Percentiles rank a stretch among this genome's conserved stretches.
These are phyloP conservation scores for Apocrypta bakeri DNA, from an alignment of 1,140 invertebrate genomes.

Conservation along the genomic window DNA sequence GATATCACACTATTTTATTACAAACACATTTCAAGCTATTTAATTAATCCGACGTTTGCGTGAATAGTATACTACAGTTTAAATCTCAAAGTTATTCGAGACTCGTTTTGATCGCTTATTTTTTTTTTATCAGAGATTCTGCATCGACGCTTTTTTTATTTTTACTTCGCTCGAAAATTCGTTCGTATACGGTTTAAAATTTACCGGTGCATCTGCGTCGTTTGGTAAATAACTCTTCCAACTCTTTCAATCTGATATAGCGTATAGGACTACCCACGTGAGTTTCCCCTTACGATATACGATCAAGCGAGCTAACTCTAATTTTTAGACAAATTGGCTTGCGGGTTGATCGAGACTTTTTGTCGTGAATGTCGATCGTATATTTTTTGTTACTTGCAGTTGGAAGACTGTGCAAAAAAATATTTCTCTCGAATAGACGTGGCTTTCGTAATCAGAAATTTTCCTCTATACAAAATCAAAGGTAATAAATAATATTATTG, in stretches of 20 bases:
- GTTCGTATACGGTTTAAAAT: not conserved
- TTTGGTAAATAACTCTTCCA: slow-evolving; percentile 7
- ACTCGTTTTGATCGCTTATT: too few relatives aligned
- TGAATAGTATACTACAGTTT: too few relatives aligned
- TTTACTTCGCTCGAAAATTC: not conserved
- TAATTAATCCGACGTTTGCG: too few relatives aligned
- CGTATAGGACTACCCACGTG: not conserved
- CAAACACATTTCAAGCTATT: too few relatives aligned
- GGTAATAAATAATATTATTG: too few relatives aligned
- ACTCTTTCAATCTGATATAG: not conserved
- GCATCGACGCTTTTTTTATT: too few relatives aligned
- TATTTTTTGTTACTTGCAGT: not conserved
- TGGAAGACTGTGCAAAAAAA: too few relatives aligned
- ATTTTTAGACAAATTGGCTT: slow-evolving; percentile 3
- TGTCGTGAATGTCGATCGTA: not conserved
- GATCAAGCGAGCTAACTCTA: not conserved
- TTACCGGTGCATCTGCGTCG: not conserved
- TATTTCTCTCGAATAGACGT: too few relatives aligned
- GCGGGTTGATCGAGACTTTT: not conserved
- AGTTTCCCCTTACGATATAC: not conserved
- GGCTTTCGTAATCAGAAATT: too few relatives aligned
- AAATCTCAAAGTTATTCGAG: too few relatives aligned
- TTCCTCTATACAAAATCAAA: too few relatives aligned
- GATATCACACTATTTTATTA: not conserved
- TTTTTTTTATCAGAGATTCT: too few relatives aligned